Evolutionary conservation across 2,113 vertebrate genomes (phyloP), one percentile per base, ranked within the genome.

Genomic region (Xyrauchen texanus): DNA sequence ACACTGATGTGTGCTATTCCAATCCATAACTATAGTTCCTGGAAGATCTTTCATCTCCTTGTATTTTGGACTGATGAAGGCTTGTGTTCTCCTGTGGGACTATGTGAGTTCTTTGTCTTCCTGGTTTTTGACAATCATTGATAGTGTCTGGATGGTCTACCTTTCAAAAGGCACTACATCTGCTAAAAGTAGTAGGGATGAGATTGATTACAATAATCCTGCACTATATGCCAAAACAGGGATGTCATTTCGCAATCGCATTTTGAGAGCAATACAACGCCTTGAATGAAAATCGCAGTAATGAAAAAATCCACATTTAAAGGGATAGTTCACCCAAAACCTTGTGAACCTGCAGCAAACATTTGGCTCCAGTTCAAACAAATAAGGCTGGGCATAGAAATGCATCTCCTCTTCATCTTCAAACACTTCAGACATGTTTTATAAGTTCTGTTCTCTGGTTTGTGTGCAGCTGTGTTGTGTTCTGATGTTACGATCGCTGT

Each of bases 161-260:
- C 62, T 49, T 34, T 76, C 68, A 63, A 57, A 42, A 44, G 34
- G 79, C 66, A 81, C 57, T 67, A 78, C 80, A 75, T 66, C 77
- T 88, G 63, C 51, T 45, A 66, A 34, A 84, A 53, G 58, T 71
- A 73, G 70, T 15, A 77, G 71, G 71, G 51, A 74, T 75, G 84
- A 87, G 81, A 70, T 55, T 85, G 71, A 86, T 77, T 78, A 79
- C 83, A 81, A 79, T 76, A 79, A 75, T 84, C 83, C 81, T 86
- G 84, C 89, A 65, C 84, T 67, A 61, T 34, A 34, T 3, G 45
- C 66, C 84, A 62, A 12, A 51, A 84, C 84, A 5, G 66, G 4
- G n/a, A 49, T 49, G 65, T 16, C 51, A 15, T 58, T 58, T n/a
- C 7, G 11, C 13, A n/a, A 58, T 58, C 13, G 13, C 13, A 7